Percentiles rank a stretch among this genome's conserved stretches.
Evolutionary conservation across 2,113 vertebrate species (phyloP).

Genomic region (Apodemus speciosus): DNA sequence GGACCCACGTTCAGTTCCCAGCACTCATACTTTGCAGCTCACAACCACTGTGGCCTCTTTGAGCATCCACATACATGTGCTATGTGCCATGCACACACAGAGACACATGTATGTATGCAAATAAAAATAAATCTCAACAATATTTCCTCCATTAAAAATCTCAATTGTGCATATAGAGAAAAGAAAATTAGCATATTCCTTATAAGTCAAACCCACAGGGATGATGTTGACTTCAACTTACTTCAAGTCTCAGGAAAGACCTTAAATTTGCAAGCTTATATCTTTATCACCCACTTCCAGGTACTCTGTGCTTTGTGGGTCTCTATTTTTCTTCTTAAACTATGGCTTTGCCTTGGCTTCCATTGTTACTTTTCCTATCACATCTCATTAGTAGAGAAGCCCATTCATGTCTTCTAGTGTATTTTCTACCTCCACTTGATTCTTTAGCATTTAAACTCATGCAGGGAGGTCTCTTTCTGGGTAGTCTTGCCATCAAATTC

Average conservation of each 20-base stretch:
- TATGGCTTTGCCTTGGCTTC: background rate
- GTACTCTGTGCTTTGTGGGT: background rate
- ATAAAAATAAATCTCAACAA: background rate
- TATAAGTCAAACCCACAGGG: background rate
- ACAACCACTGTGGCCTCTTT: background rate
- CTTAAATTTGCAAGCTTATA: conserved; percentile 12
- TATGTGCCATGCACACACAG: background rate
- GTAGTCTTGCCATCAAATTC: background rate
- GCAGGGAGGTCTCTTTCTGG: background rate
- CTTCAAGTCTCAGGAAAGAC: background rate
- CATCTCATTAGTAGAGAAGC: background rate
- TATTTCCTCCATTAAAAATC: background rate
- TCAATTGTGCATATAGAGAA: conserved; percentile 9
- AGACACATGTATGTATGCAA: background rate
- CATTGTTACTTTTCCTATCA: background rate
- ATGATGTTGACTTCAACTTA: background rate
- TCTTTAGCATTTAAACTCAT: conserved; percentile 8
- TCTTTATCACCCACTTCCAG: background rate
- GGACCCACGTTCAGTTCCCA: background rate
- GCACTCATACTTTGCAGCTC: background rate
- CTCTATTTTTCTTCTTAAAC: background rate
- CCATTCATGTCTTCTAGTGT: conserved; percentile 3
- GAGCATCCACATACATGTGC: background rate
- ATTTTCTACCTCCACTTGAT: background rate
- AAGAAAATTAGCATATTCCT: background rate